Evolutionary conservation across 2,888 invertebrate genomes (phyloP).

Genomic region (Orgyia antiqua): DNA sequence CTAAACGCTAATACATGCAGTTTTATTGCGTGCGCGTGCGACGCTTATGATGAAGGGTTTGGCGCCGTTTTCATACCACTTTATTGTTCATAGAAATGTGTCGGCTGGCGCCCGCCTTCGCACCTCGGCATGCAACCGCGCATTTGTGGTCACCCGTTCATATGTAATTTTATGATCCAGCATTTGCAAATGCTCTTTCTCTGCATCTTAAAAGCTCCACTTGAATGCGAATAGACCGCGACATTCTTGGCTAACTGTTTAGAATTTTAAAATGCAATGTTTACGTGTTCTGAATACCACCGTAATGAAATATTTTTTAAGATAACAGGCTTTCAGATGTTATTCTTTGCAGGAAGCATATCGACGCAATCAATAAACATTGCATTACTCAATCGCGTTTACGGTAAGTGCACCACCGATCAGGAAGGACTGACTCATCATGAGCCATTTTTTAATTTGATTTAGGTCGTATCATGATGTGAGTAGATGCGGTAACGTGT

Average conservation of each 20-base stretch:
- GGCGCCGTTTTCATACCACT: slow-evolving; percentile 67
- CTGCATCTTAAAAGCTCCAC: slow-evolving; percentile 40
- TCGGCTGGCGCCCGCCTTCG: slow-evolving; percentile 40
- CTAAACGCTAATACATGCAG: slow-evolving; percentile 38
- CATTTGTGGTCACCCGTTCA: slow-evolving; percentile 47
- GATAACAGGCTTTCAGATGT: slow-evolving; percentile 28
- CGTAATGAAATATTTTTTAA: slow-evolving; percentile 21
- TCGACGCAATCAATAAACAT: slow-evolving; percentile 56
- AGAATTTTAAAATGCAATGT: slow-evolving; percentile 56
- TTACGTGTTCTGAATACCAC: slow-evolving; percentile 43
- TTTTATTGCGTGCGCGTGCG: slow-evolving; percentile 54
- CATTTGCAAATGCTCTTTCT: slow-evolving; percentile 54
- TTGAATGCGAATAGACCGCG: slow-evolving; percentile 47
- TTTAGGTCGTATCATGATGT: slow-evolving; percentile 48
- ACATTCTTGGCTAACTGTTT: slow-evolving; percentile 41
- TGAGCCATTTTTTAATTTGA: slow-evolving; percentile 47
- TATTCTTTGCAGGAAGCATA: slow-evolving; percentile 38
- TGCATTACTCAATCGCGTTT: slow-evolving; percentile 42
- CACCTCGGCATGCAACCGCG: slow-evolving; percentile 1
- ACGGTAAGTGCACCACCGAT: slow-evolving; percentile 46
- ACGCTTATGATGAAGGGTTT: slow-evolving; percentile 57
- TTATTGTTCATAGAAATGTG: slow-evolving; percentile 73
- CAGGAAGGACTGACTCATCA: slow-evolving; percentile 52
- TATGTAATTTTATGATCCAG: slow-evolving; percentile 65
- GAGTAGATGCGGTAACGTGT: slow-evolving; percentile 37